Percentiles rank a stretch among this genome's conserved stretches.
These are phyloP conservation scores for Lepetodrilus schrolli DNA, from an alignment of 2,888 invertebrate species.

Conservation along the genomic window DNA sequence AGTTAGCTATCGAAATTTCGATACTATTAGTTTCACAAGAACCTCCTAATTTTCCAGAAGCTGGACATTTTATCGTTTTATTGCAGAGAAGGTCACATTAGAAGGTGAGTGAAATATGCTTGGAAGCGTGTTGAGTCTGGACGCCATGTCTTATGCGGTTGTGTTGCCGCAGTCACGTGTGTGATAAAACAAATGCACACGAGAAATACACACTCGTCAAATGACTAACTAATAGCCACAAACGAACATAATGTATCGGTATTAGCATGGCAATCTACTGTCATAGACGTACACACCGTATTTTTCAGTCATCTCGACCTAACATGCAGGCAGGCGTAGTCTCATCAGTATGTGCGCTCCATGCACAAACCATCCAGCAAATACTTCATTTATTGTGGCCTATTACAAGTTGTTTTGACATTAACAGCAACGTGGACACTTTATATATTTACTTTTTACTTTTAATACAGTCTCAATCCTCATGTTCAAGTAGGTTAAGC, in stretches of 20 bases:
- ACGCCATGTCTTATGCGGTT: conserved; percentile 21
- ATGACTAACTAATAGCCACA: too few relatives aligned
- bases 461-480: too few relatives aligned
- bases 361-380: conserved; percentile 14
- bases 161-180: conserved; percentile 13
- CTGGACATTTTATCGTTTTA: conserved; percentile 12
- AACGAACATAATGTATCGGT: too few relatives aligned
- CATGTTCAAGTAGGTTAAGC: neutral
- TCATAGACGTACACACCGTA: neutral
- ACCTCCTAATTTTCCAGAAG: neutral
- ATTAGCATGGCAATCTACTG: neutral
- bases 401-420: too few relatives aligned
- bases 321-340: conserved; percentile 25
- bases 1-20: conserved; percentile 26
- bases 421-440: too few relatives aligned
- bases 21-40: neutral
- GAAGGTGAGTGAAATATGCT: conserved; percentile 27
- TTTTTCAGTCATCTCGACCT: neutral
- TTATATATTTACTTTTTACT: too few relatives aligned
- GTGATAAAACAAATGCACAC: conserved; percentile 20
- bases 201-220: too few relatives aligned
- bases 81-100: conserved; percentile 19
- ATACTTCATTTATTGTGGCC: too few relatives aligned
- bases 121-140: conserved; percentile 27
- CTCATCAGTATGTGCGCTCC: conserved; percentile 19